Evolutionary conservation across 2,797 vertebrate genomes (phyloP).

Genomic region (Lacerta viridis): DNA sequence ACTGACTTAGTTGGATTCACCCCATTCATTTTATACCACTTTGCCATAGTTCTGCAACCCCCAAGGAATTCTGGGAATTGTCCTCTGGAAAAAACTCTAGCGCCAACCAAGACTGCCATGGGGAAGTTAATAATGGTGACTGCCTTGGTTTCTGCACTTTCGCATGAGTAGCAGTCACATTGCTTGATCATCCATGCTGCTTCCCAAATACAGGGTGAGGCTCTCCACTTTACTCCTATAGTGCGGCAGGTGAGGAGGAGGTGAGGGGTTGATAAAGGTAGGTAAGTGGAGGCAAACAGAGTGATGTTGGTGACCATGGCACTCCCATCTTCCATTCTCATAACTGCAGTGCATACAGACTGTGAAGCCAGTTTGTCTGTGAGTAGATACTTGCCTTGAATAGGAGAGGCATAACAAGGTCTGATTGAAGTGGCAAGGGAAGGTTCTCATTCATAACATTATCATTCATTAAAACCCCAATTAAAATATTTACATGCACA

Average conservation of each 20-base stretch:
- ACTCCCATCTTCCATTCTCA: not conserved
- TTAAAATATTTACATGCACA: not conserved
- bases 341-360: not conserved
- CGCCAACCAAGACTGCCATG: no score
- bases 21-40: not conserved
- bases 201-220: no score
- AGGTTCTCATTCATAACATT: constrained; percentile 3
- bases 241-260: no score
- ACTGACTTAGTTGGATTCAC: no score
- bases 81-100: not conserved
- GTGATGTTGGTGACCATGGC: not conserved
- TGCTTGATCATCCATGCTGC: no score
- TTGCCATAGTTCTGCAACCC: not conserved
- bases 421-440: not conserved
- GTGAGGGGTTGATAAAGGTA: no score
- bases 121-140: no score
- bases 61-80: not conserved
- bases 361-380: not conserved
- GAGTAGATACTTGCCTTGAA: not conserved
- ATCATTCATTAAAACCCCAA: constrained; percentile 20
- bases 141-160: no score
- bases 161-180: no score
- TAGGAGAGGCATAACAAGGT: not conserved
- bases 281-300: no score
- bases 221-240: no score